A percentile compares a stretch with the other conserved stretches of the same genome.
phyloP scores from a whole-genome alignment of 1,140 invertebrate genomes.

The Ceratina australensis region DNA sequence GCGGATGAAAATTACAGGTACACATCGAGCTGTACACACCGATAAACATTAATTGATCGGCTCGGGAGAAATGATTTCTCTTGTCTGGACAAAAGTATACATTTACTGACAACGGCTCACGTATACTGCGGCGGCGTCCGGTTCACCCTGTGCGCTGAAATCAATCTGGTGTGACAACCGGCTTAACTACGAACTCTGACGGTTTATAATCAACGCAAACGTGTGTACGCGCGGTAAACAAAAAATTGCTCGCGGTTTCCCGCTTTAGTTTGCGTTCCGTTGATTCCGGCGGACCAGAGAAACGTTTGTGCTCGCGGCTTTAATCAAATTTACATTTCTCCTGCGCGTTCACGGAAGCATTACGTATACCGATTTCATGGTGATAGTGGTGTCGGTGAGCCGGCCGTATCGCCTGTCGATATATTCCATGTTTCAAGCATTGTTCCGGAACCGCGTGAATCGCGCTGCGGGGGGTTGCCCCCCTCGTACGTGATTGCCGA shows the following conservation, averaged over 20 bases:
- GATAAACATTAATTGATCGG: neutral
- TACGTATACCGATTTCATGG: constrained; percentile 19
- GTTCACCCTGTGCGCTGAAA: neutral
- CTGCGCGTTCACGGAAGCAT: neutral
- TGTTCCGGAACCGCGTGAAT: neutral
- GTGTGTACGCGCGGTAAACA: neutral
- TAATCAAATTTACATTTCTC: constrained; percentile 47
- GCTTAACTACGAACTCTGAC: neutral
- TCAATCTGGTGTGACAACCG: constrained; percentile 14
- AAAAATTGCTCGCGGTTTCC: constrained; percentile 18
- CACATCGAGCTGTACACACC: no score
- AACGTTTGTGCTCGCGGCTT: constrained; percentile 29
- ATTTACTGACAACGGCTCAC: no score
- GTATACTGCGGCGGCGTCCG: no score
- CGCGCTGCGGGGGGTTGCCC: no score
- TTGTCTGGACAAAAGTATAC: no score
- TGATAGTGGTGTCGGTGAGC: neutral
- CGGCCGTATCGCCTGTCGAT: neutral
- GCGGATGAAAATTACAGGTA: no score
- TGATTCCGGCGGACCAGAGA: neutral
- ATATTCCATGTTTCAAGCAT: neutral
- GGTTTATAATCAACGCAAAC: constrained; percentile 20
- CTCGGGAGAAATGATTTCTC: neutral
- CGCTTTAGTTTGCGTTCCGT: constrained; percentile 11
- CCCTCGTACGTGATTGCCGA: neutral